Evolutionary conservation across 2,113 vertebrate genomes (phyloP).

Genomic region (Piliocolobus tephrosceles): DNA sequence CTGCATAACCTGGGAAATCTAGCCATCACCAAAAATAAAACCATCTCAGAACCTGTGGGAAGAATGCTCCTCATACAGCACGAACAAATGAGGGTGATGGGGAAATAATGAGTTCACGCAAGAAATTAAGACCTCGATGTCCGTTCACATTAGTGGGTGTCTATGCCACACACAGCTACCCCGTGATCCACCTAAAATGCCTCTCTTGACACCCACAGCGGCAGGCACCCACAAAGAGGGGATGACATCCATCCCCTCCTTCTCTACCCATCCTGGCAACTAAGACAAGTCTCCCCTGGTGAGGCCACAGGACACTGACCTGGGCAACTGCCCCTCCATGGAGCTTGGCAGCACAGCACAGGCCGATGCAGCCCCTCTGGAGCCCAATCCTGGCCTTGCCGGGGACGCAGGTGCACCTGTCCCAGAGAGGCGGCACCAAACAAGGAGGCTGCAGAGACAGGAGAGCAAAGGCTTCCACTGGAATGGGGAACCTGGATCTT

Average conservation of each 20-base stretch:
- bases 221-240: neutral
- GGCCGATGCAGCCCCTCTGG: accelerated
- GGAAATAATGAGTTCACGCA: neutral
- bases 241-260: neutral
- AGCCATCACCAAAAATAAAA: neutral
- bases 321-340: accelerated
- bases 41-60: neutral
- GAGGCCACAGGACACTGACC: neutral
- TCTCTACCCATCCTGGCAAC: neutral
- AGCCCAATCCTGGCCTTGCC: neutral
- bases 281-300: neutral
- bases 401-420: accelerated
- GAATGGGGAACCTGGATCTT: neutral
- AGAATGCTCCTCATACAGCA: neutral
- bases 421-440: neutral
- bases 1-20: neutral
- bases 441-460: neutral
- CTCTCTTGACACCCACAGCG: neutral
- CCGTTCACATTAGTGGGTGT: accelerated
- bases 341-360: neutral
- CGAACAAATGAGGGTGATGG: accelerated
- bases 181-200: accelerated
- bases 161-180: neutral
- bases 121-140: neutral
- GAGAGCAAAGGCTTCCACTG: neutral